Percentiles rank a stretch among this genome's conserved stretches.
Conservation (phyloP, 2,113 vertebrate species). For the Gallinago jamesoni region DNA sequence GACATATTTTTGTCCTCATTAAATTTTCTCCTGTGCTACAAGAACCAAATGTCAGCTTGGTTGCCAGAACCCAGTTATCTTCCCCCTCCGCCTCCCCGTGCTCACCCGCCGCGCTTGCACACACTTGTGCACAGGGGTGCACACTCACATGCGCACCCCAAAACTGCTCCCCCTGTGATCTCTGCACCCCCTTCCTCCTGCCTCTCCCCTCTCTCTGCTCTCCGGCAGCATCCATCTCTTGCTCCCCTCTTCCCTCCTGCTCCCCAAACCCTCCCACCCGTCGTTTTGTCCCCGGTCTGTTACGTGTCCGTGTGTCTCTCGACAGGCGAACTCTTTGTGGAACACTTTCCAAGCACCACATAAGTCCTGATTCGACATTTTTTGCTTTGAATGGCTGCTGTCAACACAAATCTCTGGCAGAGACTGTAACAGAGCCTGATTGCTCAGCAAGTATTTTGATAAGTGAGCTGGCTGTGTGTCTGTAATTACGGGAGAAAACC, state of each 20-base stretch:
- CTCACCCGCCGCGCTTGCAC: background rate
- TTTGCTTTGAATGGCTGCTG: constrained; percentile 81
- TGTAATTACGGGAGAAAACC: constrained; percentile 86
- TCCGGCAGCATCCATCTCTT: background rate
- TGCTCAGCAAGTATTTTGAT: constrained; percentile 88
- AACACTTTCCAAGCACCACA: constrained; percentile 30
- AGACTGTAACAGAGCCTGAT: constrained; percentile 73
- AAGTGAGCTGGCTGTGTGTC: constrained; percentile 79
- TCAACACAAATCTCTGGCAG: constrained; percentile 79
- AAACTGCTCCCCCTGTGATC: background rate
- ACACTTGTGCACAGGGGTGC: background rate
- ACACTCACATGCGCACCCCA: background rate
- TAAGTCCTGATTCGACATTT: constrained; percentile 78
- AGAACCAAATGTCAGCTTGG: constrained; percentile 73
- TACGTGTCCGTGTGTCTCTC: constrained; percentile 22
- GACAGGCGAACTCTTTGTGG: constrained; percentile 69
- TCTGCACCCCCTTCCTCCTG: background rate
- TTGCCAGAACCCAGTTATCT: constrained; percentile 42
- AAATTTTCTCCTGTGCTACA: constrained; percentile 71
- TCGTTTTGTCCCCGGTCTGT: background rate
- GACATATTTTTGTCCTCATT: constrained; percentile 78
- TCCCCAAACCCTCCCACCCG: background rate
- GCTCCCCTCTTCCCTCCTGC: background rate
- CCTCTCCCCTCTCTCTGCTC: background rate
- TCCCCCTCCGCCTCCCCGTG: background rate